Evolutionary conservation across 2,113 vertebrate species (phyloP).

Genomic region (Cyanoramphus novaezelandiae): DNA sequence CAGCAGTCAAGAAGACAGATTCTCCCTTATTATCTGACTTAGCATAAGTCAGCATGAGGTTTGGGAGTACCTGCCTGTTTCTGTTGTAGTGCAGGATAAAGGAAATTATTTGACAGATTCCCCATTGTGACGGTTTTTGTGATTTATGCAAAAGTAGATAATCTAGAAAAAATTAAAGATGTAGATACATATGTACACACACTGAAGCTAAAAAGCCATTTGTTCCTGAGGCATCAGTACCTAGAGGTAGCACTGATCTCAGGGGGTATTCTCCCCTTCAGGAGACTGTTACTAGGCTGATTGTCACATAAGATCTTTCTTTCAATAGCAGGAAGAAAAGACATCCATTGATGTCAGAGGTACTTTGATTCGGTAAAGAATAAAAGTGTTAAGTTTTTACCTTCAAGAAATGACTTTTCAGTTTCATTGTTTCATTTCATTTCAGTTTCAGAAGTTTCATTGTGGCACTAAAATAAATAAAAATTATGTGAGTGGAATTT

Average conservation of each 20-base stretch:
- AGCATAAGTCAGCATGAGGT: fast-evolving
- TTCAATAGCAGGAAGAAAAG: background rate
- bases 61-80: background rate
- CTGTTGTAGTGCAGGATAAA: background rate
- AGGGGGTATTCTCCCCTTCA: background rate
- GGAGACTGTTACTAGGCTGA: background rate
- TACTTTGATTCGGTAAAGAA: background rate
- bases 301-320: background rate
- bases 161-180: background rate
- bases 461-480: background rate
- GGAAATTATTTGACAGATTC: background rate
- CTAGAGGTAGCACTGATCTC: background rate
- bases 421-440: background rate
- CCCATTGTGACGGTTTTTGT: background rate
- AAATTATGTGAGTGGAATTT: background rate
- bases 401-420: background rate
- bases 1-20: too few relatives aligned
- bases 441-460: background rate
- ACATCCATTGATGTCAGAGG: background rate
- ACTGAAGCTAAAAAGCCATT: background rate
- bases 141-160: background rate
- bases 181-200: fast-evolving
- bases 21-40: background rate
- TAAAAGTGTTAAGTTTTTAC: background rate
- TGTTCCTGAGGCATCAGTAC: background rate